Percentiles rank a stretch among this genome's conserved stretches.
Evolutionary conservation across 2,797 vertebrate species (phyloP).

Genomic region (Chelon auratus): DNA sequence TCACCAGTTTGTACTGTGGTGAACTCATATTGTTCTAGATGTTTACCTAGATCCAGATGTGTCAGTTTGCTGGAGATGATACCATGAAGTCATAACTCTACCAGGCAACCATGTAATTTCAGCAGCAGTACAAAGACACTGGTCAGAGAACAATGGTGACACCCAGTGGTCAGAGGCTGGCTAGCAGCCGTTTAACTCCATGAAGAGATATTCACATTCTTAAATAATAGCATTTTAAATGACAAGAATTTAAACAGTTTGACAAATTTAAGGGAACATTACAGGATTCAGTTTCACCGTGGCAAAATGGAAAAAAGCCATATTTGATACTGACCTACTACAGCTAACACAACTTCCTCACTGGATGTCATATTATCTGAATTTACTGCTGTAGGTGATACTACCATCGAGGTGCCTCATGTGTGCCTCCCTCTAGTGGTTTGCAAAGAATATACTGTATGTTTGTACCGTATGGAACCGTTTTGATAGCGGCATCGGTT

Average conservation of each 20-base stretch:
- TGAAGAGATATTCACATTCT: neutral
- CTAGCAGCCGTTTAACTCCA: neutral
- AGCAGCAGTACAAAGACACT: neutral
- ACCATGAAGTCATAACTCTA: neutral
- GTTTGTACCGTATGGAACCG: too few relatives aligned
- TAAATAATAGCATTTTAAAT: neutral
- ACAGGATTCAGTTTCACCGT: too few relatives aligned
- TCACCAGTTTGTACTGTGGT: neutral
- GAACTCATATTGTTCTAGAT: neutral
- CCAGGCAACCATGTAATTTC: neutral
- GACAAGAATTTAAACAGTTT: neutral
- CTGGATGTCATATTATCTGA: too few relatives aligned
- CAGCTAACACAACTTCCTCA: too few relatives aligned
- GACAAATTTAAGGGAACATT: too few relatives aligned
- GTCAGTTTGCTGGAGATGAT: neutral
- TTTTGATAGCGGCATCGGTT: too few relatives aligned
- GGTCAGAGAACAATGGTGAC: neutral
- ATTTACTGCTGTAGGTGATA: too few relatives aligned
- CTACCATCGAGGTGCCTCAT: too few relatives aligned
- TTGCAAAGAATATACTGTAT: neutral
- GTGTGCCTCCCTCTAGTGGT: conserved; percentile 59
- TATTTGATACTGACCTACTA: too few relatives aligned
- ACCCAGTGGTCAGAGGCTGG: conserved; percentile 1
- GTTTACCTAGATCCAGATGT: neutral
- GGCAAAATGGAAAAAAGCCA: too few relatives aligned